A percentile compares a stretch with the other conserved stretches of the same genome.
phyloP scores from a whole-genome alignment of 2,888 invertebrate species.

The Tyria jacobaeae region DNA sequence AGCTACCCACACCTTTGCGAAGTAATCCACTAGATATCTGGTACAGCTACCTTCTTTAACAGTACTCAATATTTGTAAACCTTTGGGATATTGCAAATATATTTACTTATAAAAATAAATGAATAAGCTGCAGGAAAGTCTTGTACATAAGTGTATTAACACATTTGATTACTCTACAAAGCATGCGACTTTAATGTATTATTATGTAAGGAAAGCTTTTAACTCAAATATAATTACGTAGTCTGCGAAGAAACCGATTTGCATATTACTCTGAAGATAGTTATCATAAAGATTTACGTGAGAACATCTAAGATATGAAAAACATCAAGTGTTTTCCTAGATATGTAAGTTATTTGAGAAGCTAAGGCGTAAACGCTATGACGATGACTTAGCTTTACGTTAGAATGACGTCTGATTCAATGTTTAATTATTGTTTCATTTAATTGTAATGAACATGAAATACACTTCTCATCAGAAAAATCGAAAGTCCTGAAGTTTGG shows the following conservation, averaged over 20 bases:
- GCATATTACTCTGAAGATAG: slow-evolving; percentile 7
- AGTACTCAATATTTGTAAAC: no score
- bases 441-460: no score
- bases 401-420: no score
- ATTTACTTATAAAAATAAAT: no score
- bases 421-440: no score
- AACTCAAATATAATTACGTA: slow-evolving; percentile 5
- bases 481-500: no score
- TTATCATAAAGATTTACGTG: not conserved
- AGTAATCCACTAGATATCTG: no score
- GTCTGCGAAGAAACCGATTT: slow-evolving; percentile 1
- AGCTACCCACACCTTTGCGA: no score
- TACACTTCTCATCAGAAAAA: no score
- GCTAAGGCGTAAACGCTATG: not conserved
- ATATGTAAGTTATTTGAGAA: not conserved
- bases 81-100: no score
- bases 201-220: not conserved
- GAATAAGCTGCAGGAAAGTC: no score
- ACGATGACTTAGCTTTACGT: not conserved
- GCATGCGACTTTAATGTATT: not conserved
- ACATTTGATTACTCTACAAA: not conserved
- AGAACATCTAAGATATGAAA: not conserved
- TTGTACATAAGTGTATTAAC: not conserved
- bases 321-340: not conserved
- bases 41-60: no score